Evolutionary conservation across 2,888 invertebrate genomes (phyloP), one percentile per base, ranked within the genome.

Genomic region (Hesperia comma): DNA sequence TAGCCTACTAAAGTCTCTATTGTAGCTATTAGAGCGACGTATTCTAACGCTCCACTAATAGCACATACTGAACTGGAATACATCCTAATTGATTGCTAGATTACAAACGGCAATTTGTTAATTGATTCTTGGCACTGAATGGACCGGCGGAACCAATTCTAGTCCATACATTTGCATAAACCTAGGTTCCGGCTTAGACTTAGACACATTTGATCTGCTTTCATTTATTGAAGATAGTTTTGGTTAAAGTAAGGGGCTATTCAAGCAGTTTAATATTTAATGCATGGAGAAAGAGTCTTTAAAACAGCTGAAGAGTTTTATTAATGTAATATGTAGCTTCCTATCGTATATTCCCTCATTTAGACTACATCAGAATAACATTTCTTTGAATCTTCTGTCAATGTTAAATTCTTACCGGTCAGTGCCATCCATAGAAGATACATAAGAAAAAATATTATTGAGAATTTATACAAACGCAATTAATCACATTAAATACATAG

Each of bases 161-260:
- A 19, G 54, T 43, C 60, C 61, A 19, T 68, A 62, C 64, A 73
- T 76, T 76, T 73, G 72, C 72, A 73, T 74, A 69, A 72, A 70
- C 70, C 69, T 71, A 70, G 69, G 70, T 72, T 71, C 63, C 69
- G 54, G 51, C 46, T 55, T 61, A 56, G 51, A 54, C 19, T 19
- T 41, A 41, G 41, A 15, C 6, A 17, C 43, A 43, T 63, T 54
- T 32, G 46, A 41, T 32, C 46, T 63, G 62, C 33, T 19, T 49
- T 49, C 8, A 21, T 0, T 19, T 12, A 19, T 4, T 49, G 49
- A n/a, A 49, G 10, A 10, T n/a, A 19, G 3, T 17, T 19, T 17
- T 15, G 0, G 43, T 1, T 40, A 15, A 4, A 10, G 14, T 41
- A 60, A 26, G 1, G 37, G 2, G 26, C n/a, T n/a, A n/a, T n/a